Conservation (phyloP, 2,113 vertebrate species). For the Glaucidium brasilianum region DNA sequence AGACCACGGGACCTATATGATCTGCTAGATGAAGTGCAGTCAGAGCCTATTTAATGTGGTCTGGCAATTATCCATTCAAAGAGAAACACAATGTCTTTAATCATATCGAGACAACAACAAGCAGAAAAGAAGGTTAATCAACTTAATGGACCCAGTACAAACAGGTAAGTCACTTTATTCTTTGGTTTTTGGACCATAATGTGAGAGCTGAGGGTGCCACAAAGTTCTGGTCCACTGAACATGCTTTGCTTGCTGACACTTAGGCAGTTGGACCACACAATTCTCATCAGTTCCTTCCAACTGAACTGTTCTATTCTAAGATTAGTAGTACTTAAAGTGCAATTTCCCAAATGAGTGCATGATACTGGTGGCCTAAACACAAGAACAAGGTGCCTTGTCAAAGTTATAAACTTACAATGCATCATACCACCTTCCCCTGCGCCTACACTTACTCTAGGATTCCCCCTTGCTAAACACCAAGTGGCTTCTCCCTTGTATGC, state of each 20-base stretch:
- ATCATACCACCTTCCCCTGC: background rate
- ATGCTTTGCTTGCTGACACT: background rate
- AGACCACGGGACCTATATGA: background rate
- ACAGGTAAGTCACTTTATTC: background rate
- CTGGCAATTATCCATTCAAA: background rate
- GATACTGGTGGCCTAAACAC: background rate
- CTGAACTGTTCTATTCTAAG: background rate
- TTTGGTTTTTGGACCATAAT: background rate
- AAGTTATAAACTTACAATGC: background rate
- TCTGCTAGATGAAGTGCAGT: background rate
- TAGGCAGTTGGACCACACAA: accelerated
- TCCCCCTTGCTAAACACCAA: background rate
- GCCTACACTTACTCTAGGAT: background rate
- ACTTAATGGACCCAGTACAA: background rate
- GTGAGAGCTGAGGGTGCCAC: background rate
- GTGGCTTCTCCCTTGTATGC: background rate
- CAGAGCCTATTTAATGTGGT: background rate
- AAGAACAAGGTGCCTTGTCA: background rate
- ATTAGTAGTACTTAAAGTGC: background rate
- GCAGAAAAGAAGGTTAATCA: background rate
- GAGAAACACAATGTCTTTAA: background rate
- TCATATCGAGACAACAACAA: background rate
- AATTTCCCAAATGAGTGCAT: background rate
- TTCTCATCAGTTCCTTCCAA: background rate
- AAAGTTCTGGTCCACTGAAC: background rate